Evolutionary conservation across 2,113 vertebrate genomes (phyloP), one percentile per base, ranked within the genome.

Genomic region (Neogale vison): DNA sequence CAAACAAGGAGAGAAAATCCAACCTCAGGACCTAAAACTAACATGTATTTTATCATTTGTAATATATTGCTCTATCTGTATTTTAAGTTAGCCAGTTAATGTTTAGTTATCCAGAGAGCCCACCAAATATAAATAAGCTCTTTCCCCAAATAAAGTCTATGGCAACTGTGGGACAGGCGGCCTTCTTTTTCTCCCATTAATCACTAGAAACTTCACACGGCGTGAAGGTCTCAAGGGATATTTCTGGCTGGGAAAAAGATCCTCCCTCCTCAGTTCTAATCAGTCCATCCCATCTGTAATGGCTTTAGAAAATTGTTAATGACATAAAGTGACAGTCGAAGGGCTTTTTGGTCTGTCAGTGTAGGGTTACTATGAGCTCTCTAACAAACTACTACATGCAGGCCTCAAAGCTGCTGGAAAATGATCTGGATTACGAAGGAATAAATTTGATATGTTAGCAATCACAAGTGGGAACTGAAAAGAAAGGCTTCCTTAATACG

Each of bases 271-370:
- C 98, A 98, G 97, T 98, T 98, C 98, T 99, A 99, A 99, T 99
- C 99, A 99, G 98, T 98, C 98, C 98, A 98, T 98, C 98, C 98
- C 98, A 99, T 99, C 99, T 99, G 99, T 99, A 99, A 99, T 99
- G 98, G 98, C 97, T 98, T 99, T 98, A 99, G 98, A 99, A 98
- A 99, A 99, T 99, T 99, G 99, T 99, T 99, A 99, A 99, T 99
- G 99, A 99, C 98, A 99, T 98, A 98, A 99, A 99, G 98, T 99
- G 99, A 98, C 98, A 99, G 98, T 99, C 95, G 20, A 99, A 99
- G 97, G 97, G 98, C 98, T 99, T 98, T 99, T 98, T 98, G 98
- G 98, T 98, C 98, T 98, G 97, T 98, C 98, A 98, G 98, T 97
- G 87, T 99, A 99, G 97, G 96, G 98, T 99, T 99, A 99, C 99